A percentile compares a stretch with the other conserved stretches of the same genome.
Evolutionary conservation across 2,113 vertebrate genomes (phyloP).

Genomic region (Lagopus leucura): DNA sequence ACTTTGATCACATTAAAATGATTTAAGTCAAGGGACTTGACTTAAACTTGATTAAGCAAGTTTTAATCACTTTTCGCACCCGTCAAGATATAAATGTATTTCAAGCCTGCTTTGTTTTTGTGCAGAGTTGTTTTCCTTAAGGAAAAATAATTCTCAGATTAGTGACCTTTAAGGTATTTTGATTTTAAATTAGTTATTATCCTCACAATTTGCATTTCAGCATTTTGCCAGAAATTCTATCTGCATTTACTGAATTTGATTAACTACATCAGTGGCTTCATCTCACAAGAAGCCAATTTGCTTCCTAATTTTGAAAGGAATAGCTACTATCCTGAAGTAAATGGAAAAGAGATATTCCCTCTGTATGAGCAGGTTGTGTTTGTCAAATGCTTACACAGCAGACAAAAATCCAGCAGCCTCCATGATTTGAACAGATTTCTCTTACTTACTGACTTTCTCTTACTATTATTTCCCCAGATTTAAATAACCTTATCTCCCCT

Average conservation of each 20-base stretch:
- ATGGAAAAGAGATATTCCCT: neutral
- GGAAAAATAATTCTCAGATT: neutral
- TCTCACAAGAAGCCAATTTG: neutral
- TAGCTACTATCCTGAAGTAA: neutral
- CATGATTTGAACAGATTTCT: neutral
- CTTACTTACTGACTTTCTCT: neutral
- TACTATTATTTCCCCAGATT: neutral
- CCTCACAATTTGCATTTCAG: neutral
- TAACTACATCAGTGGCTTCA: neutral
- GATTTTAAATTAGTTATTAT: neutral
- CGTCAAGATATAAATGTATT: neutral
- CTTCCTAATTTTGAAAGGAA: constrained; percentile 10
- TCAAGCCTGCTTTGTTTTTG: neutral
- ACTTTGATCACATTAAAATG: neutral
- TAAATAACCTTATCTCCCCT: neutral
- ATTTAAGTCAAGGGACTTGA: neutral
- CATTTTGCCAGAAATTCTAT: neutral
- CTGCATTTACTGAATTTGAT: neutral
- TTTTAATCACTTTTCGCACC: neutral
- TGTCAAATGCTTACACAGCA: neutral
- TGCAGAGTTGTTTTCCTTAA: neutral
- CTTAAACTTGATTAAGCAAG: neutral
- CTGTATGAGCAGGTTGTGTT: neutral
- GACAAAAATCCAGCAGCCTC: neutral
- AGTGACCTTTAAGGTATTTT: neutral